phyloP scores from a whole-genome alignment of 2,888 invertebrate genomes.

The Stegophylla sp. region DNA sequence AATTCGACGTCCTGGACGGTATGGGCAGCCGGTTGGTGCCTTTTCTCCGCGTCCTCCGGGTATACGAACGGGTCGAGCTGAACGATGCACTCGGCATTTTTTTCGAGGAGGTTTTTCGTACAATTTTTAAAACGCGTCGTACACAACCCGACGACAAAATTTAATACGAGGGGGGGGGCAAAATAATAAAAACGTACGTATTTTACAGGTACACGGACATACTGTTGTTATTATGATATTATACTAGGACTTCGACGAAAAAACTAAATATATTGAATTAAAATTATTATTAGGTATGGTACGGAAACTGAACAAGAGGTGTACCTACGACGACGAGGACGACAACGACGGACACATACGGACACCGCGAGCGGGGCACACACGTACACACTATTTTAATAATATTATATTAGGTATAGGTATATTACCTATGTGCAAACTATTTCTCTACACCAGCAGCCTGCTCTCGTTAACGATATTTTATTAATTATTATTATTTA shows the following conservation, averaged over 20 bases:
- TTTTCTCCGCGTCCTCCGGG: slow-evolving; percentile 90
- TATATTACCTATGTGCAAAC: too few relatives aligned
- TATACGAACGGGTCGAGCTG: slow-evolving; percentile 89
- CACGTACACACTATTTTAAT: slow-evolving; percentile 40
- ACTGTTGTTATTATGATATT: too few relatives aligned
- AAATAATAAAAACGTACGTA: neutral
- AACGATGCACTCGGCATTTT: slow-evolving; percentile 95
- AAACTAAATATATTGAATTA: neutral
- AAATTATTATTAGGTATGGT: neutral
- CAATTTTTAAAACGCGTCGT: slow-evolving; percentile 50
- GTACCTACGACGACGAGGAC: neutral
- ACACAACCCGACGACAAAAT: neutral
- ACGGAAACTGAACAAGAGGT: slow-evolving; percentile 8
- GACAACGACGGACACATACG: slow-evolving; percentile 36
- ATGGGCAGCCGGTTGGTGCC: slow-evolving; percentile 85
- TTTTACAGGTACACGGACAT: neutral
- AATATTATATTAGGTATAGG: neutral
- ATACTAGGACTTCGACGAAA: neutral
- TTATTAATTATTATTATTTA: slow-evolving; percentile 12
- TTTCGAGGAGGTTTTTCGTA: slow-evolving; percentile 61
- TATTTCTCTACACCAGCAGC: neutral
- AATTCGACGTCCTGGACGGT: slow-evolving; percentile 77
- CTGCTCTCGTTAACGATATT: slow-evolving; percentile 10
- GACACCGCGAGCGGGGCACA: slow-evolving; percentile 36
- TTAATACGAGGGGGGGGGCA: too few relatives aligned